Evolutionary conservation across 2,797 vertebrate genomes (phyloP), one percentile per base, ranked within the genome.

Genomic region (Poeciliopsis turneri): DNA sequence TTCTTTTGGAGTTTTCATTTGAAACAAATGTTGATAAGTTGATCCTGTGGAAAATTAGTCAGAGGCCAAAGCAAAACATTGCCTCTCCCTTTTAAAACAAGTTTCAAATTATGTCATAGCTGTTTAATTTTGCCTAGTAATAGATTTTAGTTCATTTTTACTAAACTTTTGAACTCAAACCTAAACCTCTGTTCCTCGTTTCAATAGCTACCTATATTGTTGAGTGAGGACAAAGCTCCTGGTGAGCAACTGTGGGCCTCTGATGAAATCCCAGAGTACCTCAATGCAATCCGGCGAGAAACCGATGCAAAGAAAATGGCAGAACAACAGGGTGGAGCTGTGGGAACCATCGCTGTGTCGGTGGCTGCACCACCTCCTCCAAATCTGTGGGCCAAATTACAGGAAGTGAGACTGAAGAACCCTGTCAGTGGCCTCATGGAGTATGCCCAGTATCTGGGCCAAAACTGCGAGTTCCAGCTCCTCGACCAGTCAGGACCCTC

Each of bases 401-500:
- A 96, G 46, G 97, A 97, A 77, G 97, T 97, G 88, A 95, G 94
- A 85, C 93, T 96, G 84, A 99, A 98, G 94, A 99, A 99, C 88
- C 98, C 97, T 0, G 95, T 99, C 85, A 99, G 98, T 2, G 98
- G 97, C 53, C 95, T 98, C 25, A 97, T 98, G 76, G 98, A 98
- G 36, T 98, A 97, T 39, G 96, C 97, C 28, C 98, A 98, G 94
- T 97, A 96, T 94, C 94, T 95, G 6, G 96, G 94, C 73, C 96
- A 97, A 74, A 97, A 94, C 83, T 99, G 98, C 74, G 97, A 99
- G 91, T 98, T 99, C 72, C 84, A 94, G 82, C 95, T 99, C 47
- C 93, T 99, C 13, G 96, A 98, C 87, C 98, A 99, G 92, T 97
- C 96, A 0, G 98, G 98, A 84, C 98, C 98, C 0, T 98, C 97